Evolutionary conservation across 2,113 vertebrate genomes (phyloP).

Genomic region (Platysternon megacephalum): DNA sequence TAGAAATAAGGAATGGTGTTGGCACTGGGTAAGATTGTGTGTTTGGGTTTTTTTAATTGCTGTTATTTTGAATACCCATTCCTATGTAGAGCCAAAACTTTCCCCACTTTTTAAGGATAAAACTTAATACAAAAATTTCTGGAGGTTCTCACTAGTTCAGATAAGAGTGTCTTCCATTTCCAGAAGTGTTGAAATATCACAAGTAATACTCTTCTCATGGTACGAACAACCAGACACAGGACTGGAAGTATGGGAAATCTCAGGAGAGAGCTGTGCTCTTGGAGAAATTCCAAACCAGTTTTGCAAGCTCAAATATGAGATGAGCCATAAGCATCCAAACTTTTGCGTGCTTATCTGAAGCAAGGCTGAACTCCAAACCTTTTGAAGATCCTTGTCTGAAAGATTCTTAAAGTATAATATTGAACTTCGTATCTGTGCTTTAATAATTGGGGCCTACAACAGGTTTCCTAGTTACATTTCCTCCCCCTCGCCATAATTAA

Average conservation of each 20-base stretch:
- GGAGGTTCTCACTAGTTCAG: not conserved
- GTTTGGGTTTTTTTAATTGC: not conserved
- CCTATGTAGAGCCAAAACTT: not conserved
- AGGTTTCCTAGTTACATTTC: not conserved
- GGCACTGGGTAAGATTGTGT: not conserved
- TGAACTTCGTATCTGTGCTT: not conserved
- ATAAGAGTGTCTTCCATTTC: not conserved
- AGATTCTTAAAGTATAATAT: not conserved
- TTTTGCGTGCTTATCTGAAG: not conserved
- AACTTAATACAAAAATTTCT: not conserved
- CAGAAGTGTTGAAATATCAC: not conserved
- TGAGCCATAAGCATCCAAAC: not conserved
- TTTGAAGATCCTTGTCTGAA: not conserved
- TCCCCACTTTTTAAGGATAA: not conserved
- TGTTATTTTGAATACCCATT: not conserved
- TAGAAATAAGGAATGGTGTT: not conserved
- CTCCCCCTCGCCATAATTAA: not conserved
- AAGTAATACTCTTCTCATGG: not conserved
- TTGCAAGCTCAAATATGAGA: not conserved
- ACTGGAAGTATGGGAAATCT: not conserved
- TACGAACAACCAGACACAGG: not conserved
- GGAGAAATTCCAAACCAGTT: not conserved
- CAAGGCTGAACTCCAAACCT: not conserved
- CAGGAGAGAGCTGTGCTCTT: not conserved
- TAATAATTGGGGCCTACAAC: not conserved